Percentiles rank a stretch among this genome's conserved stretches.
These are phyloP conservation scores for Timema cristinae DNA, from an alignment of 2,888 invertebrate genomes.

Conservation along the genomic window DNA sequence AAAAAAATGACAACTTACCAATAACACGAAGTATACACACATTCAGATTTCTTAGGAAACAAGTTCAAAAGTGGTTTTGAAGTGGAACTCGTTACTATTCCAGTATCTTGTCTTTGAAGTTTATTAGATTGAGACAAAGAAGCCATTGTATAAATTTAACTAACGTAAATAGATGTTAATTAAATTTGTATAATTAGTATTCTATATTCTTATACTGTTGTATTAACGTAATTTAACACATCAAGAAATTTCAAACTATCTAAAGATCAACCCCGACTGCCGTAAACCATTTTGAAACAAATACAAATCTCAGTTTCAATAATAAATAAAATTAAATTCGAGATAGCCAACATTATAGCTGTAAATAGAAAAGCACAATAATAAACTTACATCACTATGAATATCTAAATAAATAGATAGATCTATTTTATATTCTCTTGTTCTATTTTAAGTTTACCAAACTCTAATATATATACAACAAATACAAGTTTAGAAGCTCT, in stretches of 20 bases:
- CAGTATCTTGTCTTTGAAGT: conserved; percentile 30
- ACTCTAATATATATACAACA: no score
- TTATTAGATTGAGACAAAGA: conserved; percentile 27
- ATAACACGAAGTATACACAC: conserved; percentile 82
- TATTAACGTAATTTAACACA: conserved; percentile 7
- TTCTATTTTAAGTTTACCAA: no score
- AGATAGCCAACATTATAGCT: no score
- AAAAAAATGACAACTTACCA: conserved; percentile 57
- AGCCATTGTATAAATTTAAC: conserved; percentile 23
- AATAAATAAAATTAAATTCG: no score
- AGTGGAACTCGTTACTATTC: conserved; percentile 27
- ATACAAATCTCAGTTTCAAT: background rate
- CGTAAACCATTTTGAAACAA: conserved; percentile 17
- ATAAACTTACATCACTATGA: no score
- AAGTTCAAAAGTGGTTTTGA: conserved; percentile 29
- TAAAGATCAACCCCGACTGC: background rate
- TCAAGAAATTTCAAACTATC: background rate
- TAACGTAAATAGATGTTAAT: background rate
- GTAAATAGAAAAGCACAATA: no score
- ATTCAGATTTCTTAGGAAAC: conserved; percentile 52
- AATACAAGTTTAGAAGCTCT: no score
- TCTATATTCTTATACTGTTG: background rate
- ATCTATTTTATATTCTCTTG: no score
- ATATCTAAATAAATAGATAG: no score
- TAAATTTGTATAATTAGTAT: background rate